Percentiles rank a stretch among this genome's conserved stretches.
Evolutionary conservation across 1,140 invertebrate genomes (phyloP).

Genomic region (Lepidotrigona ventralis): DNA sequence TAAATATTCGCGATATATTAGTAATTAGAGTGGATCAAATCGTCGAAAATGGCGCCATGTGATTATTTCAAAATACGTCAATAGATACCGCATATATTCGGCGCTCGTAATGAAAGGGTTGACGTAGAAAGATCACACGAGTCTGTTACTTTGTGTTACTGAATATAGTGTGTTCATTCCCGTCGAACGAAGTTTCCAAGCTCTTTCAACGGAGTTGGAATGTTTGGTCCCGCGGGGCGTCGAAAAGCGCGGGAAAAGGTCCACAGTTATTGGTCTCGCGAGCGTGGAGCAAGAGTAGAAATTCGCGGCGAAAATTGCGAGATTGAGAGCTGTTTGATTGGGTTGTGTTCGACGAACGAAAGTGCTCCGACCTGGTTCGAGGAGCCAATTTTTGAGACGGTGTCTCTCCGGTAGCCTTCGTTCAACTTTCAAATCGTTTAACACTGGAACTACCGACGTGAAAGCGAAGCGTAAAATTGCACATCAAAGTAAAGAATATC

Average conservation of each 20-base stretch:
- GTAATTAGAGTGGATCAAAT: too few species aligned
- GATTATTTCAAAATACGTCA: too few species aligned
- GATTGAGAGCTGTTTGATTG: conserved; percentile 2
- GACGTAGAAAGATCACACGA: too few species aligned
- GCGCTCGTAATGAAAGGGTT: too few species aligned
- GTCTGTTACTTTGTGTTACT: too few species aligned
- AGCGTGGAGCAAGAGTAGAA: neutral
- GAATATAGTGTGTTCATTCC: neutral
- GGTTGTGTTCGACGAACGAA: conserved; percentile 8
- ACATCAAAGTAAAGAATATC: too few species aligned
- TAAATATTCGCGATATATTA: too few species aligned
- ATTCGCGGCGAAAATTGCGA: conserved; percentile 14
- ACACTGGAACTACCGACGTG: too few species aligned
- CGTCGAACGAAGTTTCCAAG: neutral
- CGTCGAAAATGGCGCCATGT: too few species aligned
- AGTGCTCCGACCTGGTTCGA: neutral
- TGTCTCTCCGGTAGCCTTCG: neutral
- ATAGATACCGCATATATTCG: too few species aligned
- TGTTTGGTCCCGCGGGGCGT: conserved; percentile 18
- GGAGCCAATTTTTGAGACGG: conserved; percentile 1
- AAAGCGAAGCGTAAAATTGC: too few species aligned
- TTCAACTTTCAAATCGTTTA: neutral
- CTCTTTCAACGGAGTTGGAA: conserved; percentile 17
- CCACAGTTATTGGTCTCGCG: neutral
- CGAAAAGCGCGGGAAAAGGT: neutral